Conservation (phyloP, 2,797 vertebrate species). For the Esox masquinongy region DNA sequence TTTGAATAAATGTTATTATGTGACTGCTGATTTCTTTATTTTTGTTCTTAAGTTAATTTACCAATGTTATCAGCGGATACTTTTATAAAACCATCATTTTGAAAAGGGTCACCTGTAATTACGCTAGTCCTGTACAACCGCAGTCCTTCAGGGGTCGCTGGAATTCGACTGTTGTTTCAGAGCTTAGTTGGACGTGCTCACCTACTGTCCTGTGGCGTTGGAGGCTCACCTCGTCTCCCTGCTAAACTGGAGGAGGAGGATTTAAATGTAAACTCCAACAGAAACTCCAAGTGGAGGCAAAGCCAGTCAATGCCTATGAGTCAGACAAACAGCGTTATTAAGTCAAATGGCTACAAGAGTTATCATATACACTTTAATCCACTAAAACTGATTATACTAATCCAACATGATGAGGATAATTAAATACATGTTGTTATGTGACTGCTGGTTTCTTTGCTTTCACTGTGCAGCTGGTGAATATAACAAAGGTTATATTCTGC, state of each 20-base stretch:
- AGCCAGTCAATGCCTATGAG: not conserved
- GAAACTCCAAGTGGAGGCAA: constrained; percentile 28
- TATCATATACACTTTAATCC: not conserved
- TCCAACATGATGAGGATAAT: no score
- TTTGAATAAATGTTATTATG: no score
- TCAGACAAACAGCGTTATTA: not conserved
- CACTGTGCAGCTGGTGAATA: no score
- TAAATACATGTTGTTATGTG: no score
- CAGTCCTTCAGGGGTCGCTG: not conserved
- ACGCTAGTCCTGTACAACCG: no score
- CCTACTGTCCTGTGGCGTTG: constrained; percentile 33
- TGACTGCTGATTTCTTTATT: no score
- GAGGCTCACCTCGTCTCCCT: constrained; percentile 44
- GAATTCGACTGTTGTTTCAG: constrained; percentile 44
- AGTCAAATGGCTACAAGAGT: not conserved
- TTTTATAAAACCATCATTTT: constrained; percentile 39
- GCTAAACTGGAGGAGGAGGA: constrained; percentile 32
- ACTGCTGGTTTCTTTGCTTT: no score
- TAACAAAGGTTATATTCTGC: no score
- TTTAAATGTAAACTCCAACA: constrained; percentile 46
- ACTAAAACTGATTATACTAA: not conserved
- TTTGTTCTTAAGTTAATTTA: no score
- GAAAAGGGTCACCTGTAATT: no score
- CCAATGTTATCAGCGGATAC: not conserved
- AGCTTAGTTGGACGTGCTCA: constrained; percentile 20